Evolutionary conservation across 2,888 invertebrate genomes (phyloP).

Genomic region (Amphimallon solstitiale): DNA sequence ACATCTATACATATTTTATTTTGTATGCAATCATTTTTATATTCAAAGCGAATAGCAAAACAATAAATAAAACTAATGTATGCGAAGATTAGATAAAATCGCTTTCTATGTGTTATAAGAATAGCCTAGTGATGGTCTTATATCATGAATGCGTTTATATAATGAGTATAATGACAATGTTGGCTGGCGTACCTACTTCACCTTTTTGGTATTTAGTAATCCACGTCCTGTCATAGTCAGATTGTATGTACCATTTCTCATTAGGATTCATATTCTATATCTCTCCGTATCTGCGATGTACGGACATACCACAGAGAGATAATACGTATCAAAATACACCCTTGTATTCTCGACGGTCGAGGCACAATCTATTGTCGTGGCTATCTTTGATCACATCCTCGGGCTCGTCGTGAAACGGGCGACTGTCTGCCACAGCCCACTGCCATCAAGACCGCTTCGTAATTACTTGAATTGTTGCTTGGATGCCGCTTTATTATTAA

Average conservation of each 20-base stretch:
- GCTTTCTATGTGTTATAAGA: no score
- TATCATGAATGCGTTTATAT: no score
- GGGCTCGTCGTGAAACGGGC: slow-evolving; percentile 29
- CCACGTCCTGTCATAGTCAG: no score
- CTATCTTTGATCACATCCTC: slow-evolving; percentile 33
- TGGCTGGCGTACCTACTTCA: no score
- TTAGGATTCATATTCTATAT: slow-evolving; percentile 31
- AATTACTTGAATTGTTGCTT: slow-evolving; percentile 37
- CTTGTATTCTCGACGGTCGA: slow-evolving; percentile 24
- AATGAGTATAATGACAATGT: no score
- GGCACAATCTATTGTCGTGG: slow-evolving; percentile 35
- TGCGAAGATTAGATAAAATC: no score
- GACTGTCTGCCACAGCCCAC: slow-evolving; percentile 38
- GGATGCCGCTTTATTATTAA: slow-evolving; percentile 33
- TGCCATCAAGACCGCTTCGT: slow-evolving; percentile 28
- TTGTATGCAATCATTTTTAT: no score
- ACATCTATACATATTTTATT: no score
- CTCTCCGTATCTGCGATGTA: slow-evolving; percentile 20
- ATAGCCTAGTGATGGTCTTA: no score
- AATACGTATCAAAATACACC: slow-evolving; percentile 34
- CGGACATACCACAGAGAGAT: slow-evolving; percentile 32
- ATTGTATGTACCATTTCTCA: background rate
- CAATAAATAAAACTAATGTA: no score
- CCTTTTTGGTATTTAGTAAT: no score
- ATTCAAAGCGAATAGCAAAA: no score